Percentiles rank a stretch among this genome's conserved stretches.
These are phyloP conservation scores for Lasius platythorax DNA, from an alignment of 2,888 invertebrate genomes.

Conservation along the genomic window DNA sequence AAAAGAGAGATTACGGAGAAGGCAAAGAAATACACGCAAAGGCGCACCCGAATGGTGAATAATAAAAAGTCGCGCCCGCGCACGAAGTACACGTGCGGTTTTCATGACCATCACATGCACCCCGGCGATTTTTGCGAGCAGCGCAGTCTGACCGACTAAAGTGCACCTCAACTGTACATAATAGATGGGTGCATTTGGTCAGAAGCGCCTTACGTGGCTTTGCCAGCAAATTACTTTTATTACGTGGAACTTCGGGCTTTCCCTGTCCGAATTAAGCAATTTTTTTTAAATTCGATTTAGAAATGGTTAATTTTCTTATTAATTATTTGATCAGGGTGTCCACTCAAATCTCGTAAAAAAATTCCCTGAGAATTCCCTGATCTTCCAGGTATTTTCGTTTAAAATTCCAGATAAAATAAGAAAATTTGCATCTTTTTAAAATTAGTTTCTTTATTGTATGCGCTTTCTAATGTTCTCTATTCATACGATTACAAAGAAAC, in stretches of 20 bases:
- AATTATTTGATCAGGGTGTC: background rate
- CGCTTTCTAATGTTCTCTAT: too few species aligned
- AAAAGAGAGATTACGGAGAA: conserved; percentile 2
- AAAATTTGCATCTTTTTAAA: too few species aligned
- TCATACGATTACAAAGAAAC: too few species aligned
- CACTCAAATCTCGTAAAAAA: too few species aligned
- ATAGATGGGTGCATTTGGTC: conserved; percentile 28
- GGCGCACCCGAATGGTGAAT: conserved; percentile 14
- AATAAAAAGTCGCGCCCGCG: conserved; percentile 40
- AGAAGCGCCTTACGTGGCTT: conserved; percentile 20
- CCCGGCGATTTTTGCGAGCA: conserved; percentile 42
- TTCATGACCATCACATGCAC: conserved; percentile 43
- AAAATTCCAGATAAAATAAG: too few species aligned
- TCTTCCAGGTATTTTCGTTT: too few species aligned
- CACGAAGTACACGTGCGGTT: conserved; percentile 36
- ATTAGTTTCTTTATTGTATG: too few species aligned
- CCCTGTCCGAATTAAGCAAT: background rate
- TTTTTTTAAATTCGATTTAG: background rate
- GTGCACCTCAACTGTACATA: conserved; percentile 20
- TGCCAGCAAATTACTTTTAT: conserved; percentile 5
- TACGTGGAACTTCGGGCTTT: background rate
- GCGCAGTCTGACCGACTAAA: conserved; percentile 15
- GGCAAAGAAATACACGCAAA: background rate
- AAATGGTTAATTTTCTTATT: background rate
- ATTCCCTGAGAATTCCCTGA: too few species aligned